Base-by-base conservation (phyloP, 1,140 invertebrate species). In the Cheumatopsyche charites region DNA sequence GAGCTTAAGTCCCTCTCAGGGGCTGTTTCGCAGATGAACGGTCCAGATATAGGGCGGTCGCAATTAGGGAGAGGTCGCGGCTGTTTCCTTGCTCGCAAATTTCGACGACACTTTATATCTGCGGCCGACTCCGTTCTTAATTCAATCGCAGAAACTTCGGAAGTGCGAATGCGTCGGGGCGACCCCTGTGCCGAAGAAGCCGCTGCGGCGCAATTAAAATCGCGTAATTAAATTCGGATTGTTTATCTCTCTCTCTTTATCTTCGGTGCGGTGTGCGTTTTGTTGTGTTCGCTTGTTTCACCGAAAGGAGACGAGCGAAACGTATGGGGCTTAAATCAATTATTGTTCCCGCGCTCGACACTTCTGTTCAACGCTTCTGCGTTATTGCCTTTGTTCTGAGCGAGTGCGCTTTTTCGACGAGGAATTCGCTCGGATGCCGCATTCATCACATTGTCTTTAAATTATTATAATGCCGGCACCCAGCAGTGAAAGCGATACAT, bases 61-160 rank as follows among this genome's bases (percentile, higher is more conserved):
- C 55, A 58, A 58, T 58, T 58, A 58, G 55, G 25, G 13, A 17
- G 55, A 25, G 19, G 55, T 4, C 55, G 55, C 55, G 41, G 12
- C 41, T 42, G 5, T 42, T 19, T 52, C 23, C 49, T n/a, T n/a
- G n/a, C n/a, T n/a, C 29, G 29, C 21, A 23, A 58, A 58, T 58
- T 58, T 58, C 55, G 55, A 19, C 21, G 55, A 58, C 55, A 58
- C 55, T 58, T 58, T 58, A n/a, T n/a, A 23, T 26, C 55, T 26
- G 55, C 19, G 23, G 55, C 55, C 55, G 12, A 58, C 55, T 58
- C 25, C 21, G 55, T 23, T 58, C 25, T 58, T 58, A 58, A 58
- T 58, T 58, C 55, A 58, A 58, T 58, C 25, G 55, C 12, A 11
- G 55, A 58, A 58, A 58, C 21, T 58, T 58, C 12, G 49, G 49